Base-by-base conservation (phyloP, 2,888 invertebrate genomes). In the Macropis europaea region DNA sequence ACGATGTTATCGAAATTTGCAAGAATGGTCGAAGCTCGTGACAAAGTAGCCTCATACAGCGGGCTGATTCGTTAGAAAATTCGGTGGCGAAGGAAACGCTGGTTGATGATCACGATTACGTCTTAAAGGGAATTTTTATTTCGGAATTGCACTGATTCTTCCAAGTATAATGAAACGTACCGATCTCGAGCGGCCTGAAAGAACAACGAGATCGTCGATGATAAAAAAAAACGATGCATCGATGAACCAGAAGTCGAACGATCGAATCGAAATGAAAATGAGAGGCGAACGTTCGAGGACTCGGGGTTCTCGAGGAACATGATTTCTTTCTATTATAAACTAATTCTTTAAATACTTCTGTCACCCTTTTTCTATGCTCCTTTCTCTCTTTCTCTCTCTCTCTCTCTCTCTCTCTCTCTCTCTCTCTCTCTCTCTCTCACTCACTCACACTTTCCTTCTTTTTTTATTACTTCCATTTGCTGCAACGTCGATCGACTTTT, bases 111-210 rank as follows among this genome's bases (percentile, higher is more conserved):
- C 17, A 3, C 28, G 22, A 38, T 19, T 3, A 52, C 45, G 43
- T 68, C 61, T 76, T 76, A 68, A 59, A 64, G 53, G 56, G 57
- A 34, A 45, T 78, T 81, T 83, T 83, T 84, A 81, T 81, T 78
- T 82, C 76, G 74, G 76, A 82, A 81, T 80, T 82, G 80, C 75
- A 82, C 82, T 73, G 74, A 68, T 62, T 30, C 66, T 82, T 81
- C 77, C n/a, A 84, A 83, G 82, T 82, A 82, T 82, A 75, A 73
- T 75, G 59, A 81, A 82, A 81, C 76, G 78, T 77, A 56, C 59
- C 54, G 54, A 62, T 67, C 62, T 59, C 66, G 50, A n/a, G 72
- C 74, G 68, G 63, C 57, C 66, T 54, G 48, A 53, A 67, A 61
- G 68, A 64, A 68, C 52, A 68, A 69, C 66, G 72, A 64, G 56